These are phyloP conservation scores for Scolopax bukidnonensis DNA, from an alignment of 2,797 vertebrate species.

Conservation along the genomic window DNA sequence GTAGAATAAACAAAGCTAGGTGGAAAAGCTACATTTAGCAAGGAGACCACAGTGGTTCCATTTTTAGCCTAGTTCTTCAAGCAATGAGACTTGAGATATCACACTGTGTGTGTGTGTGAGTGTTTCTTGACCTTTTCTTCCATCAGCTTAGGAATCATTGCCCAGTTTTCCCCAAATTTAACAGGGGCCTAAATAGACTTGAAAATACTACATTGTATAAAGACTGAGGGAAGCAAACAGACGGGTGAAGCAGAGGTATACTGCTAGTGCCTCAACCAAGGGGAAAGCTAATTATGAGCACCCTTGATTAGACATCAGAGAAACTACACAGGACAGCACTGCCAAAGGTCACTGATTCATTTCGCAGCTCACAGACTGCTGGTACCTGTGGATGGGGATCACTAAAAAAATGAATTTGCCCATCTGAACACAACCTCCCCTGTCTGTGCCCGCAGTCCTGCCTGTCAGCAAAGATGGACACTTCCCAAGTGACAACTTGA, in stretches of 20 bases:
- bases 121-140: not conserved
- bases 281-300: not conserved
- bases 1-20: constrained; percentile 19
- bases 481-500: not conserved
- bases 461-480: rapidly evolving
- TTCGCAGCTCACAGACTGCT: not conserved
- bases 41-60: not conserved
- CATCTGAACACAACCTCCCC: not conserved
- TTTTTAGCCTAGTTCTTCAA: not conserved
- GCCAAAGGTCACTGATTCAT: not conserved
- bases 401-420: not conserved
- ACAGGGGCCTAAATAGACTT: not conserved
- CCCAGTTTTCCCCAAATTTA: not conserved
- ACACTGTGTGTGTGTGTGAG: not conserved
- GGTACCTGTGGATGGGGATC: rapidly evolving
- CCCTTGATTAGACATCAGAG: not conserved
- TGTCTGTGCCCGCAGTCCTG: not conserved
- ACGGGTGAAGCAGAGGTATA: not conserved
- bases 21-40: constrained; percentile 17
- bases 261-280: rapidly evolving
- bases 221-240: not conserved
- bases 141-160: not conserved
- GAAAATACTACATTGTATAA: not conserved
- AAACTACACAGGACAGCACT: not conserved
- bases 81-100: not conserved